phyloP scores from a whole-genome alignment of 2,113 vertebrate genomes.

The Pollimyrus isidori region DNA sequence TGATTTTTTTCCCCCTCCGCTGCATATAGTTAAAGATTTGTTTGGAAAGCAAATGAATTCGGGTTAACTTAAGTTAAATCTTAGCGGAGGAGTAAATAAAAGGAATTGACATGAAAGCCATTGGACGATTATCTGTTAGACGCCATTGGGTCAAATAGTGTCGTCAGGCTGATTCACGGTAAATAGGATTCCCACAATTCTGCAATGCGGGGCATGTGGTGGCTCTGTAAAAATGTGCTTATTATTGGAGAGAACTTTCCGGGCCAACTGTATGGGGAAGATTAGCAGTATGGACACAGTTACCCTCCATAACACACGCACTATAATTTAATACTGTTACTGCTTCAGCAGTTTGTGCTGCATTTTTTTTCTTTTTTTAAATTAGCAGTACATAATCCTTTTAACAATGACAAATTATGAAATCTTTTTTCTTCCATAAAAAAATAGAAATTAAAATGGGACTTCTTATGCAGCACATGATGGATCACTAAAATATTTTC shows the following conservation, averaged over 20 bases:
- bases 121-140: background rate
- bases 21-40: background rate
- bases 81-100: background rate
- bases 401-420: background rate
- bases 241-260: background rate
- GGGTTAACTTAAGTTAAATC: background rate
- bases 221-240: background rate
- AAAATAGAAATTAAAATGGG: background rate
- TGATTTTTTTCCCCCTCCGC: background rate
- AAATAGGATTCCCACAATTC: background rate
- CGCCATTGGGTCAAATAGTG: background rate
- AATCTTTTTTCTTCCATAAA: background rate
- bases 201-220: background rate
- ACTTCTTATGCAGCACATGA: background rate
- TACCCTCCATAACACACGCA: background rate
- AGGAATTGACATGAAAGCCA: background rate
- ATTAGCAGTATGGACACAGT: background rate
- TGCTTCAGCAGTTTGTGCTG: background rate
- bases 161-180: background rate
- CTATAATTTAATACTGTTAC: background rate
- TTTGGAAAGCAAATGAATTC: background rate
- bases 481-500: background rate
- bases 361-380: background rate
- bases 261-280: background rate
- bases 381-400: background rate